Conservation (phyloP, 2,888 invertebrate species). For the Neoaliturus tenellus region DNA sequence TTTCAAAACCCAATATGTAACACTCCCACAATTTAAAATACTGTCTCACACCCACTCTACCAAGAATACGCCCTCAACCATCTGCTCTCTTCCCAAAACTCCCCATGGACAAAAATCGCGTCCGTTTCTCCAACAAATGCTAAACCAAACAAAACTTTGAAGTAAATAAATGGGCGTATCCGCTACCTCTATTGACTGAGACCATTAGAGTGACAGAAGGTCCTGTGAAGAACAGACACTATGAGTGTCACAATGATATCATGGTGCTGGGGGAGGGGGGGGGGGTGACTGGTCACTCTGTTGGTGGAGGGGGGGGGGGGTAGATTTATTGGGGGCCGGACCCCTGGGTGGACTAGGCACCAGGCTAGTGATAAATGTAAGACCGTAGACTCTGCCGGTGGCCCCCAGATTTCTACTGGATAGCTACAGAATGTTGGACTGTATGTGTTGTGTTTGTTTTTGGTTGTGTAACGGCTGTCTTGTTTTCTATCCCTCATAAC, state of each 20-base stretch:
- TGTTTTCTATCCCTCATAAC: no score
- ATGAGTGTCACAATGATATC: not conserved
- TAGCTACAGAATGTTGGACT: not conserved
- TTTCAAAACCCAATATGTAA: no score
- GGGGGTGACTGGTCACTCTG: not conserved
- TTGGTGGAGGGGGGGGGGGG: not conserved
- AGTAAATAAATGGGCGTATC: not conserved
- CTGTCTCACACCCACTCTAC: no score
- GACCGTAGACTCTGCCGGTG: not conserved
- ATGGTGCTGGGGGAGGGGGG: not conserved
- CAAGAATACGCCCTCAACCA: no score
- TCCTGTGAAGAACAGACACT: not conserved
- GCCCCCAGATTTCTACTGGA: not conserved
- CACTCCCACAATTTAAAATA: no score
- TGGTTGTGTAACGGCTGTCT: not conserved
- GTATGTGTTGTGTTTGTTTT: not conserved
- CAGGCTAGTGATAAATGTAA: not conserved
- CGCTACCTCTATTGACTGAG: not conserved
- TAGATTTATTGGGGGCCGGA: not conserved
- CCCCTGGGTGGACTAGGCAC: not conserved
- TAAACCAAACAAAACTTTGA: conserved; percentile 1
- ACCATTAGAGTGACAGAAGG: not conserved
- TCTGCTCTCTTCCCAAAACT: no score
- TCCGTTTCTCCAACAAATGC: not conserved
- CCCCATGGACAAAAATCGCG: not conserved